Base-by-base conservation (phyloP, 2,113 vertebrate species). In the Tichodroma muraria region DNA sequence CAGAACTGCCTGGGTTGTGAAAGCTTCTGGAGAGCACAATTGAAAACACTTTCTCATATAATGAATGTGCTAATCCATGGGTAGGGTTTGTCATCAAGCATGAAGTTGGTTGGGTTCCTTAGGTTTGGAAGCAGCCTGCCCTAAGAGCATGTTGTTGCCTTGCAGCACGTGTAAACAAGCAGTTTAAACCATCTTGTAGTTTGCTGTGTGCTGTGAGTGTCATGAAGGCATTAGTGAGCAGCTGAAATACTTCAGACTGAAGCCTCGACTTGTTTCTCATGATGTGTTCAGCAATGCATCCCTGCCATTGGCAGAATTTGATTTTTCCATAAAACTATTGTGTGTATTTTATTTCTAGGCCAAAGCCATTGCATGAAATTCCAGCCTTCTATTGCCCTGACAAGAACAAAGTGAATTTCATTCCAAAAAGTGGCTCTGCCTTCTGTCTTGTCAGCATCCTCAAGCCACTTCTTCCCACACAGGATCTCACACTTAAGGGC, bases 401-500 rank as follows among this genome's bases (percentile, higher is more conserved):
- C 98, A 99, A 99, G 97, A 99, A 99, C 98, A 99, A 99, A 98
- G 99, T 99, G 95, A 99, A 99, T 98, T 99, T 99, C 98, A 99
- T 99, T 97, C 99, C 99, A 63, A 99, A 99, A 98, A 99, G 99
- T 60, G 99, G 99, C 93, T 99, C 99, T 54, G 99, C 99, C 84
- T 99, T 99, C 98, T 99, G 99, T 98, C 98, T 99, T n/a, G 99
- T 99, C 97, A 99, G 99, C 97, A 99, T 99, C 97, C 98, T 99
- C 89, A 99, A 99, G 97, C 99, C 99, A 33, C 97, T 99, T 84
- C 98, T 99, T 61, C 99, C 99, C 60, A 99, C 98, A 25, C 98
- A 98, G 90, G 99, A 99, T 96, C 98, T 99, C 70, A 98, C 97
- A 30, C 99, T 99, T 72, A 98, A 98, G 96, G 97, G 97, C 89